A percentile compares a stretch with the other conserved stretches of the same genome.
Conservation (phyloP, 2,888 invertebrate genomes). For the Microchrysa polita region DNA sequence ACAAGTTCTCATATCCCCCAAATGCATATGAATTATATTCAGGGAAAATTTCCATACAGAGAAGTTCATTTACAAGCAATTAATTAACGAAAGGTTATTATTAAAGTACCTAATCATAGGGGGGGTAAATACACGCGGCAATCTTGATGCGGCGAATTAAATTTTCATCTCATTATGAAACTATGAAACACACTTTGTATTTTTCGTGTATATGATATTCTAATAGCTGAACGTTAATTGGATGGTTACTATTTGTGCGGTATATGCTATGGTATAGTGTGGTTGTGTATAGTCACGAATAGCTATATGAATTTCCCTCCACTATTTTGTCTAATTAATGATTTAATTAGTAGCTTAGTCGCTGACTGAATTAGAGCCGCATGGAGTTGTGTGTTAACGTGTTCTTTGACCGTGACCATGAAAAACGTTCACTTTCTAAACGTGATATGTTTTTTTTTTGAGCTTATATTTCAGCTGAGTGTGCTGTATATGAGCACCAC, state of each 20-base stretch:
- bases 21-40: not conserved
- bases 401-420: slow-evolving; percentile 26
- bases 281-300: not conserved
- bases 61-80: slow-evolving; percentile 29
- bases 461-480: too few relatives aligned
- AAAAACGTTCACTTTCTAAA: not conserved
- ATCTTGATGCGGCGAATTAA: slow-evolving; percentile 14
- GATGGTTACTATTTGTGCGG: too few relatives aligned
- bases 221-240: too few relatives aligned
- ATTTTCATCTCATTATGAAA: slow-evolving; percentile 20
- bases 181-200: too few relatives aligned
- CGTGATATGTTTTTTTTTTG: too few relatives aligned
- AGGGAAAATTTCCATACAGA: slow-evolving; percentile 24
- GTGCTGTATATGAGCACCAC: too few relatives aligned
- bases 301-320: not conserved
- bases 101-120: slow-evolving; percentile 21
- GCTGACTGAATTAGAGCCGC: not conserved
- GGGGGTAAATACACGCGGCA: not conserved
- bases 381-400: not conserved
- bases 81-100: slow-evolving; percentile 15
- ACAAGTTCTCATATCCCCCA: too few relatives aligned
- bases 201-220: too few relatives aligned
- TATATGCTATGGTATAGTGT: too few relatives aligned
- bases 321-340: slow-evolving; percentile 16
- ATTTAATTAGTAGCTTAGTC: slow-evolving; percentile 19